phyloP scores from a whole-genome alignment of 2,797 vertebrate genomes.

The Gallinago stenura region DNA sequence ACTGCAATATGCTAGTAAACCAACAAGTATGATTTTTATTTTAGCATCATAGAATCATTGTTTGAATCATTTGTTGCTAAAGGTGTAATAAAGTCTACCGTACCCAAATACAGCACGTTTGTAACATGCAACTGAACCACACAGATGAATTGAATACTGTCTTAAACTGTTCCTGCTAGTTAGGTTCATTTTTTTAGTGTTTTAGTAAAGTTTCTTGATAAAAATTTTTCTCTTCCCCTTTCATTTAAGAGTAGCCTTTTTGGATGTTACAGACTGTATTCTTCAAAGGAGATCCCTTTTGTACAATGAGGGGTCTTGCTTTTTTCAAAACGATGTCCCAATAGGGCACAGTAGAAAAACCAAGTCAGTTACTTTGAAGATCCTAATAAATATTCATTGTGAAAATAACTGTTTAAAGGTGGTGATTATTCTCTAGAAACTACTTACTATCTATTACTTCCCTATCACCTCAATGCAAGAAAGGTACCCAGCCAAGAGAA shows the following conservation, averaged over 20 bases:
- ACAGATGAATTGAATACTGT: neutral
- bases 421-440: neutral
- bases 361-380: neutral
- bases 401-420: neutral
- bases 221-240: neutral
- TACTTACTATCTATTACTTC: neutral
- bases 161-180: neutral
- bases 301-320: neutral
- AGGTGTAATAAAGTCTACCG: neutral
- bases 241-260: neutral
- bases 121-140: neutral
- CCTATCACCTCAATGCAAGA: neutral
- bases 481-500: neutral
- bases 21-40: neutral
- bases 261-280: neutral
- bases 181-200: neutral
- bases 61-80: too few relatives aligned
- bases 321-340: neutral
- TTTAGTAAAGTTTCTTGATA: neutral
- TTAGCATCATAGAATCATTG: too few relatives aligned
- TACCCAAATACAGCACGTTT: neutral
- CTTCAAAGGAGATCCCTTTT: neutral
- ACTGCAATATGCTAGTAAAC: neutral
- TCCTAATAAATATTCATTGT: neutral
- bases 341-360: neutral